Base-by-base conservation (phyloP, 2,888 invertebrate species). In the Protula sp. region DNA sequence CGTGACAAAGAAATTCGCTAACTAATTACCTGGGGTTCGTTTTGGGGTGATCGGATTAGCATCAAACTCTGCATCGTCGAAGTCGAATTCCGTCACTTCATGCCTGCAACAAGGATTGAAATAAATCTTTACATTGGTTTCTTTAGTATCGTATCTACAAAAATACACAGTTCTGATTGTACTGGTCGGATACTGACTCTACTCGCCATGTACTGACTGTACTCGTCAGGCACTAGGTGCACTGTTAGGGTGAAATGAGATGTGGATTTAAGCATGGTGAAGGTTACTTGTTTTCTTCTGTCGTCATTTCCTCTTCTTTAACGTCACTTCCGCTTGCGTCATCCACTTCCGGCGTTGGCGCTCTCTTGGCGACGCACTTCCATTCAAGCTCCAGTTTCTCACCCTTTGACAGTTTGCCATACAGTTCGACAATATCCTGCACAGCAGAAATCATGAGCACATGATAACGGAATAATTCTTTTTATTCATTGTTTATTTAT, bases 361-460 rank as follows among this genome's bases (percentile, higher is more conserved):
- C 85, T 58, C 89, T 83, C 64, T 90, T 85, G 0, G 91, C 92
- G 0, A 91, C 91, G 73, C 89, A 89, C 74, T 88, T 88, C 91
- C 91, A 92, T 67, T 88, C 87, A 1, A 92, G 76, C 61, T 87
- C 86, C 27, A 89, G 82, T 29, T 87, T 85, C 59, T 73, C 72
- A 9, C 86, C 87, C 26, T 71, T 69, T 64, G 89, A 89, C 5
- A 92, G 81, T 65, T 85, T 84, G 63, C 87, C 86, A 74, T 91
- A 91, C 55, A 91, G 83, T 30, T 84, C 84, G 64, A 89, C 86
- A 55, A 91, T 82, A 72, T 89, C 89, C 50, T 50, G 38, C 19
- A 38, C 9, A 38, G 38, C 19, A 38, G 19, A 9, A 38, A 38
- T 14, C 38, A 38, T 38, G 38, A 14, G 9, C n/a, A n/a, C n/a